A percentile compares a stretch with the other conserved stretches of the same genome.
These are phyloP conservation scores for Metaphire vulgaris DNA, from an alignment of 1,140 invertebrate species.

Conservation along the genomic window DNA sequence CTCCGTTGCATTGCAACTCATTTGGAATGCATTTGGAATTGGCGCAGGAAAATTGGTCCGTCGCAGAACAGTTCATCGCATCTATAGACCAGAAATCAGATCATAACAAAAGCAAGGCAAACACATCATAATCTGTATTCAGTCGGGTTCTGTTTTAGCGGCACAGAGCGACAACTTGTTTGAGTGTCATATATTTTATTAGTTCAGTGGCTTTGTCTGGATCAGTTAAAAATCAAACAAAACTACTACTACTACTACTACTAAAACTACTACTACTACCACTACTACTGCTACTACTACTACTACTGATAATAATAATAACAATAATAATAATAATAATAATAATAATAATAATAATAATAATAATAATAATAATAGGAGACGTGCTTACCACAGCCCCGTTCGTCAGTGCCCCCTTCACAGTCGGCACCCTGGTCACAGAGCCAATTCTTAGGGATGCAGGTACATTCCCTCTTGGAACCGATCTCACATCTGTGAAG, in stretches of 20 bases:
- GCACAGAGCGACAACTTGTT: too few species aligned
- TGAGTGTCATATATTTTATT: too few species aligned
- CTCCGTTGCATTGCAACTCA: conserved; percentile 13
- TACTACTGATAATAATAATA: neutral
- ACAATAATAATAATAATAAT: conserved; percentile 4
- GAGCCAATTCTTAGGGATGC: conserved; percentile 85
- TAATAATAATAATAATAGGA: neutral
- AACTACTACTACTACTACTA: too few species aligned
- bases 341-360: conserved; percentile 4
- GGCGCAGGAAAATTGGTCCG: conserved; percentile 8
- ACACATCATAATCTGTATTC: too few species aligned
- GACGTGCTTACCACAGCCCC: conserved; percentile 32
- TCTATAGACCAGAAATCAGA: neutral
- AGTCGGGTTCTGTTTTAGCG: too few species aligned
- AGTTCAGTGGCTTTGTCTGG: too few species aligned
- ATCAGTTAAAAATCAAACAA: too few species aligned
- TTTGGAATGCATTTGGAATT: conserved; percentile 14
- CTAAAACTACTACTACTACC: neutral
- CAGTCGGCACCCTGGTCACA: conserved; percentile 93
- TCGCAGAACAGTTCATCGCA: neutral
- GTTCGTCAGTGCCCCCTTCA: conserved; percentile 88
- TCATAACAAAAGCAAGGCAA: neutral
- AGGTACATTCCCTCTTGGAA: conserved; percentile 47
- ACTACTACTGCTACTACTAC: neutral
- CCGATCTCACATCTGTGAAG: conserved; percentile 20